Evolutionary conservation across 2,888 invertebrate species (phyloP).

Genomic region (Agrenia bidenticulata): DNA sequence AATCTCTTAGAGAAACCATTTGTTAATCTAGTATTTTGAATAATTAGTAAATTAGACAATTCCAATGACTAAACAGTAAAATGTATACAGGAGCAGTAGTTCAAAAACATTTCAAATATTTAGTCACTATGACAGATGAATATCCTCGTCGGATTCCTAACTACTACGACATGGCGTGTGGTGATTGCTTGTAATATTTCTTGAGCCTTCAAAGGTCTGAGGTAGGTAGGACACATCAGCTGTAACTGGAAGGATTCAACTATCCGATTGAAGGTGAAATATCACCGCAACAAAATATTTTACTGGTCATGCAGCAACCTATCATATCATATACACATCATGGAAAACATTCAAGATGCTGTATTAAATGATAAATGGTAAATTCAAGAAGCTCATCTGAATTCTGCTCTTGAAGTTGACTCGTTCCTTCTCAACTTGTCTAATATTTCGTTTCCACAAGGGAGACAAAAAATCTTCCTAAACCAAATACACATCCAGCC

Average conservation of each 20-base stretch:
- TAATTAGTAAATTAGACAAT: too few species aligned
- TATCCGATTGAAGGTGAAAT: neutral
- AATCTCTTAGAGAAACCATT: too few species aligned
- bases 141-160: neutral
- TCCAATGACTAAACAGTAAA: conserved; percentile 12
- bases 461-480: neutral
- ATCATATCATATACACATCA: neutral
- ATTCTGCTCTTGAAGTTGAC: conserved; percentile 48
- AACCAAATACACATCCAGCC: neutral
- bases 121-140: neutral
- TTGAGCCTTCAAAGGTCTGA: neutral
- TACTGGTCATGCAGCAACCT: neutral
- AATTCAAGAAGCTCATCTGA: conserved; percentile 50
- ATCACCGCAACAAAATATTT: neutral
- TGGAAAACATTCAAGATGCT: conserved; percentile 2
- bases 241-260: neutral
- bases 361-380: conserved; percentile 17
- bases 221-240: neutral
- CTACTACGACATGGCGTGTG: too few species aligned
- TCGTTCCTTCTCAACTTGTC: conserved; percentile 37
- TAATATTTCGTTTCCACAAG: conserved; percentile 19
- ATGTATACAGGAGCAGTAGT: too few species aligned
- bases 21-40: too few species aligned
- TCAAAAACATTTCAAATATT: neutral
- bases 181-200: too few species aligned